A percentile compares a stretch with the other conserved stretches of the same genome.
Evolutionary conservation across 2,113 vertebrate genomes (phyloP).

Genomic region (Daubentonia madagascariensis): DNA sequence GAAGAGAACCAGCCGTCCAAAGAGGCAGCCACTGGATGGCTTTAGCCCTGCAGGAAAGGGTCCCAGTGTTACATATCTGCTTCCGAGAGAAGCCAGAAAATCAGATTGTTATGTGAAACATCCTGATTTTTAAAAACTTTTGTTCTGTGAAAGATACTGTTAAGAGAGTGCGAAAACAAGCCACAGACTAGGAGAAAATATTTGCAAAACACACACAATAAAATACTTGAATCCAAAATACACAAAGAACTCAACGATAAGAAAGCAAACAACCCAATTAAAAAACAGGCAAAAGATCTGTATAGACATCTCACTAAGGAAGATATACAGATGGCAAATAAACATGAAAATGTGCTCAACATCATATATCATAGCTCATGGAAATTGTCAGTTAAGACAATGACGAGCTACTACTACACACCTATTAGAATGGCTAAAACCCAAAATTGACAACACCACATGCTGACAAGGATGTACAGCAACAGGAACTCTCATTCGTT

Average conservation of each 20-base stretch:
- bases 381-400: background rate
- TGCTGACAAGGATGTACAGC: background rate
- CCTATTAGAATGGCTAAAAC: background rate
- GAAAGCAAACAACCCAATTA: background rate
- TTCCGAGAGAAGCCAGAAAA: background rate
- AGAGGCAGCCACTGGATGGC: background rate
- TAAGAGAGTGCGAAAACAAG: background rate
- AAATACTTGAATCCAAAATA: background rate
- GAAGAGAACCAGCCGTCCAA: background rate
- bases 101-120: background rate
- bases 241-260: background rate
- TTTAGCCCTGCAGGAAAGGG: background rate
- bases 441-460: background rate
- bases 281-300: slow-evolving; percentile 19
- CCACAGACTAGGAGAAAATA: background rate
- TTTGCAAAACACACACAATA: background rate
- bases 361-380: background rate
- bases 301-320: background rate
- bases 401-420: background rate
- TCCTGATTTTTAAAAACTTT: background rate
- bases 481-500: background rate
- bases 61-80: background rate
- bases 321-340: background rate
- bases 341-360: background rate
- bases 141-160: background rate